Evolutionary conservation across 2,797 vertebrate species (phyloP).

Genomic region (Poliocrania exsul): DNA sequence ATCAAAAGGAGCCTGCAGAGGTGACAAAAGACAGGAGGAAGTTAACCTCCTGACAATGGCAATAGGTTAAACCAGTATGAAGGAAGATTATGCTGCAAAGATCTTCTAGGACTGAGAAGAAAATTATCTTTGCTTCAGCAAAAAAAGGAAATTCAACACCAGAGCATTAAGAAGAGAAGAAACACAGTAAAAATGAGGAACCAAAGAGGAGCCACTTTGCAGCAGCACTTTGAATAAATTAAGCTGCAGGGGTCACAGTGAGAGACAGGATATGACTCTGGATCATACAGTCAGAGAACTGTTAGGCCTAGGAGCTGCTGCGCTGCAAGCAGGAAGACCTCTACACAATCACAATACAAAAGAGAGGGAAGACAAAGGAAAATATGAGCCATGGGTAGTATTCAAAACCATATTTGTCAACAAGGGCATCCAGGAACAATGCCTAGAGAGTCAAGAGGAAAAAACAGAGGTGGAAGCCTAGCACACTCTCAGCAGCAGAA

Average conservation of each 20-base stretch:
- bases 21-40: slow-evolving; percentile 38
- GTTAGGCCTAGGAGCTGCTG: background rate
- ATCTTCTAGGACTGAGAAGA: background rate
- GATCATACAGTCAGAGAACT: background rate
- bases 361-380: background rate
- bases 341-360: background rate
- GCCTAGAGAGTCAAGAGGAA: background rate
- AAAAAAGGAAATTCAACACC: background rate
- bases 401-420: background rate
- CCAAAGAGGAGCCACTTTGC: background rate
- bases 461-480: background rate
- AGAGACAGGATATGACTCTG: background rate
- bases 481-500: background rate
- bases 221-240: slow-evolving; percentile 14
- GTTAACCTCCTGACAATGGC: slow-evolving; percentile 54
- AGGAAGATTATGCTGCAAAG: slow-evolving; percentile 26
- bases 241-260: background rate
- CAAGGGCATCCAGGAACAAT: background rate
- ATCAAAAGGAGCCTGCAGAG: slow-evolving; percentile 36
- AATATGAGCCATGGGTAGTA: background rate
- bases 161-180: background rate
- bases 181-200: background rate
- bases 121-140: slow-evolving; percentile 35
- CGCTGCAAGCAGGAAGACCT: background rate
- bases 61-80: slow-evolving; percentile 23